Conservation (phyloP, 2,113 vertebrate genomes). For the Thamnophis sirtalis region DNA sequence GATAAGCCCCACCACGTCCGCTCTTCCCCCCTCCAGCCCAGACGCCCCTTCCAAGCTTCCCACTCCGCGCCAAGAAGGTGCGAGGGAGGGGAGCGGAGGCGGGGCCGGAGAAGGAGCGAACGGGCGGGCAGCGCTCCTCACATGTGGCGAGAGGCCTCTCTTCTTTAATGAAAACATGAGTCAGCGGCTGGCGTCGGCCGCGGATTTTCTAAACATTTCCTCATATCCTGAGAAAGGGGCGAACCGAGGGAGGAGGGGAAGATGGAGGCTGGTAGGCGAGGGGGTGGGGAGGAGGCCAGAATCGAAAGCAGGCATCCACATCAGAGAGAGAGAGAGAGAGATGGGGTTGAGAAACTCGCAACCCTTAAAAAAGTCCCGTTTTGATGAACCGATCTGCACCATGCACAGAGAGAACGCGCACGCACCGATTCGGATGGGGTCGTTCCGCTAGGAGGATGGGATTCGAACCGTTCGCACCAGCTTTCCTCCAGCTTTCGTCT, state of each 20-base stretch:
- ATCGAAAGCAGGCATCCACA: conserved; percentile 56
- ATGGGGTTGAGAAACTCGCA: neutral
- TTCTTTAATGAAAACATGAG: conserved; percentile 71
- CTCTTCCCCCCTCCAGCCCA: neutral
- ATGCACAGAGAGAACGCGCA: neutral
- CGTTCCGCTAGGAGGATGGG: neutral
- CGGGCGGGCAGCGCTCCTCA: neutral
- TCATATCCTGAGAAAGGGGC: conserved; percentile 75
- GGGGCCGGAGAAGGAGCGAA: neutral
- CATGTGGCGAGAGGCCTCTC: conserved; percentile 9
- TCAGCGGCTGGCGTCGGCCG: conserved; percentile 74
- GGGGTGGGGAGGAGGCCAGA: conserved; percentile 11
- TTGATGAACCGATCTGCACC: conserved; percentile 37
- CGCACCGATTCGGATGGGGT: neutral
- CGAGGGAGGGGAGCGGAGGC: neutral
- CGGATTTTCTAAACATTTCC: conserved; percentile 74
- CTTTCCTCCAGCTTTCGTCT: neutral
- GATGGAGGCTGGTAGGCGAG: neutral
- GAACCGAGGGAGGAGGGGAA: rapidly evolving
- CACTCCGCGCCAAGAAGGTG: neutral
- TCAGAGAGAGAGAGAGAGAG: neutral
- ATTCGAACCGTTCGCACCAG: neutral
- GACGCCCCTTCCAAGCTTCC: neutral
- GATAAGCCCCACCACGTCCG: neutral
- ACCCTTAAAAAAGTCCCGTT: conserved; percentile 14